Evolutionary conservation across 2,113 vertebrate genomes (phyloP), one percentile per base, ranked within the genome.

Genomic region (Cyprinodon variegatus): DNA sequence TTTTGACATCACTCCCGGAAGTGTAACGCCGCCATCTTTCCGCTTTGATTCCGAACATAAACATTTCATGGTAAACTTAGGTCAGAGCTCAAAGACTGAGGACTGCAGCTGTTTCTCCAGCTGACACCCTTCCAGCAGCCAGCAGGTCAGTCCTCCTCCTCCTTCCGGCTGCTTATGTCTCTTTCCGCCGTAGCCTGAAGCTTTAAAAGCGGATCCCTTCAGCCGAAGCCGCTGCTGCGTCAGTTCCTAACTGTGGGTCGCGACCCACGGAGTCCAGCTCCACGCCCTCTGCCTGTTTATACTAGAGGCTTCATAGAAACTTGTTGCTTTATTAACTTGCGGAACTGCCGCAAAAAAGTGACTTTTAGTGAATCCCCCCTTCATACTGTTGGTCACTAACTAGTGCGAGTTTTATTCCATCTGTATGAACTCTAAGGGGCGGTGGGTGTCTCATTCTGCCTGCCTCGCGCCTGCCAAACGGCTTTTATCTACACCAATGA

Each of bases 11-110:
- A 1, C 0, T 12, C 0, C 15, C 69, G 38, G 78, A 80, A 78
- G 20, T 50, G 0, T 1, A 37, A 3, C 20, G 4, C 17, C 0
- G 2, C 37, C 15, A 69, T 61, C 14, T 63, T 15, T 12, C 2
- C 0, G 0, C 0, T 0, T n/a, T 83, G 68, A 78, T 68, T 1
- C 11, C 63, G 9, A 5, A 17, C 66, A 9, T 50, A 17, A 72
- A 76, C 59, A 68, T 72, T 81, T 71, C 72, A 65, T 48, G 14
- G 62, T 90, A 85, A 92, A 90, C 89, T 91, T 82, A 78, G 60
- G 70, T 88, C 69, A 79, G 78, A 82, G 69, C 62, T 60, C 11
- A 10, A 61, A 48, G 65, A 12, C 69, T 53, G 74, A 78, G 81
- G 74, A 53, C 73, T 63, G 72, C 70, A 62, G 66, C 71, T 85